Evolutionary conservation across 2,113 vertebrate genomes (phyloP), one percentile per base, ranked within the genome.

Genomic region (Prionailurus viverrinus): DNA sequence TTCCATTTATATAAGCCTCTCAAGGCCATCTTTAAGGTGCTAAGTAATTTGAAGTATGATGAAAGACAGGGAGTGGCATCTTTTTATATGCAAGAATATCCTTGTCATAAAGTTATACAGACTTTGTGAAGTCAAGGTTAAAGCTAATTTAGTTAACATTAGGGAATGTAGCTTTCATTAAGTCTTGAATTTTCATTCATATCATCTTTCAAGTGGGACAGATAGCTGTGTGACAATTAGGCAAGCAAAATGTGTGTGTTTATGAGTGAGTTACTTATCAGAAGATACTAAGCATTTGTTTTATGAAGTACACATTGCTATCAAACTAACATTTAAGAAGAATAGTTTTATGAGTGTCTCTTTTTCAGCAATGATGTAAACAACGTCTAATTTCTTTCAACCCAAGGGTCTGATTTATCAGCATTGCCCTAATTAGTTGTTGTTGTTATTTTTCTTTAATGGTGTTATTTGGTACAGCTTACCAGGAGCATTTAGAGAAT

Each of bases 61-160:
- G 29, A 97, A 98, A 98, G 63, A 14, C 63, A 85, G 36, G 84
- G 80, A 51, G 66, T 61, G 73, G 7, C 10, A 61, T 31, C 14
- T 97, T 95, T 94, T 94, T 93, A 36, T 96, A 91, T 97, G 55
- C 15, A 82, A 51, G 15, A 31, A 87, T 95, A 92, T 91, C 92
- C 65, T 97, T 74, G 27, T 91, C 89, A 78, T 61, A 85, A 97
- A 97, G 61, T 95, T 82, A 36, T 55, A 87, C 0, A 83, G 55
- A 95, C 65, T 96, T 97, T 96, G 68, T 74, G 97, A 98, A 98
- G 85, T 98, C 94, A 98, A 98, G 51, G 88, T 97, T 97, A 89
- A 76, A 98, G 96, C 83, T 58, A 80, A 84, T 96, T 97, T 91
- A 73, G 55, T 82, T 86, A 91, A 63, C 48, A 97, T 90, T 84